These are phyloP conservation scores for Varroa destructor DNA, from an alignment of 1,140 invertebrate genomes.

Conservation along the genomic window DNA sequence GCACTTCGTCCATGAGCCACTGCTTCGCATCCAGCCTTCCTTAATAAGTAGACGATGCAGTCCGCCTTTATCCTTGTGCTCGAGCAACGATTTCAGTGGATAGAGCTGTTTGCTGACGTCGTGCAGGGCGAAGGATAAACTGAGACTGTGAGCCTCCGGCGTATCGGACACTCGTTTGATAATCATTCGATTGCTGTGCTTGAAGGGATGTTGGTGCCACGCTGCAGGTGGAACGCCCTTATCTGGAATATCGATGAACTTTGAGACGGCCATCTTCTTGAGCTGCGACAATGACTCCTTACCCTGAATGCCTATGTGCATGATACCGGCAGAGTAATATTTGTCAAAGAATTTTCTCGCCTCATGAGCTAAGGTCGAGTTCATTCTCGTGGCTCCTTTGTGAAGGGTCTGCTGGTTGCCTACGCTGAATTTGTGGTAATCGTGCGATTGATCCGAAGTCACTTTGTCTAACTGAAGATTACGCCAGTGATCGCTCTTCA, in stretches of 20 bases:
- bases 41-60: conserved; percentile 14
- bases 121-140: conserved; percentile 15
- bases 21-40: conserved; percentile 24
- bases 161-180: conserved; percentile 23
- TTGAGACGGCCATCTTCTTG: conserved; percentile 10
- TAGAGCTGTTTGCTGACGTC: conserved; percentile 26
- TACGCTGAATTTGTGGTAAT: conserved; percentile 79
- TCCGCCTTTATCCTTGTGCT: conserved; percentile 24
- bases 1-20: conserved; percentile 20
- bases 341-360: conserved; percentile 44
- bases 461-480: conserved; percentile 72
- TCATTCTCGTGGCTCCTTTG: conserved; percentile 36
- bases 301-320: conserved; percentile 41
- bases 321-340: conserved; percentile 45
- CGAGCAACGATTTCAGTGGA: conserved; percentile 8
- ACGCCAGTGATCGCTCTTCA: conserved; percentile 72
- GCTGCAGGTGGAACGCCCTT: not conserved
- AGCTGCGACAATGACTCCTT: conserved; percentile 1
- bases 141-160: not conserved
- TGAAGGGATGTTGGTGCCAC: conserved; percentile 1
- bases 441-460: conserved; percentile 58
- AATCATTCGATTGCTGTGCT: conserved; percentile 6
- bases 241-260: conserved; percentile 18
- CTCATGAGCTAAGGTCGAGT: conserved; percentile 40
- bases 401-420: conserved; percentile 44